Conservation (phyloP, 1,140 invertebrate genomes). For the Phthorimaea operculella region DNA sequence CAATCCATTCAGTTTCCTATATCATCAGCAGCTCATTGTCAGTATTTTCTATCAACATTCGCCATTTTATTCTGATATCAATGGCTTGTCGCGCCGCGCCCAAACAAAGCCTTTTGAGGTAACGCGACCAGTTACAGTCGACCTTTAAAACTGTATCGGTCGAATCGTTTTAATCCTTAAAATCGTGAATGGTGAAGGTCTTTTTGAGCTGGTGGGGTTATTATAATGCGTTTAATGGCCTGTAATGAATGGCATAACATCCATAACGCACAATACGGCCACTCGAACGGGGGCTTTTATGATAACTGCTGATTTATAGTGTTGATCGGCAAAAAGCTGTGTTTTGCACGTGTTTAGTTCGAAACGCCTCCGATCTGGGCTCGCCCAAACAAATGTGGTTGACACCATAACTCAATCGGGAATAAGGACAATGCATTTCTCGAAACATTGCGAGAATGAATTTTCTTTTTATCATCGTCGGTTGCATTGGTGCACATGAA, state of each 20-base stretch:
- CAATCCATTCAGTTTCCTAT: slow-evolving; percentile 10
- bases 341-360: slow-evolving; percentile 56
- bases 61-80: slow-evolving; percentile 59
- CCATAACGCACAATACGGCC: slow-evolving; percentile 62
- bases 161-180: slow-evolving; percentile 17
- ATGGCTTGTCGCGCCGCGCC: slow-evolving; percentile 56
- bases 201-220: slow-evolving; percentile 28
- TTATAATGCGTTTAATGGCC: slow-evolving; percentile 64
- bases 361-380: slow-evolving; percentile 27
- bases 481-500: no score
- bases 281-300: slow-evolving; percentile 61
- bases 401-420: slow-evolving; percentile 14
- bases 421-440: not conserved
- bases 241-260: slow-evolving; percentile 65
- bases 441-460: no score
- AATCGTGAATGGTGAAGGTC: slow-evolving; percentile 19
- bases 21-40: slow-evolving; percentile 27
- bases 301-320: slow-evolving; percentile 61
- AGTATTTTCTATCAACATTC: slow-evolving; percentile 40
- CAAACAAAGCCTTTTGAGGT: slow-evolving; percentile 60
- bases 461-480: no score
- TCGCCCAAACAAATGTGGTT: slow-evolving; percentile 9
- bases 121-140: slow-evolving; percentile 31
- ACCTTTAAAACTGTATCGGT: slow-evolving; percentile 28
- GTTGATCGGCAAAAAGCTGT: slow-evolving; percentile 30